Conservation (phyloP, 2,113 vertebrate genomes). For the Sitta europaea region DNA sequence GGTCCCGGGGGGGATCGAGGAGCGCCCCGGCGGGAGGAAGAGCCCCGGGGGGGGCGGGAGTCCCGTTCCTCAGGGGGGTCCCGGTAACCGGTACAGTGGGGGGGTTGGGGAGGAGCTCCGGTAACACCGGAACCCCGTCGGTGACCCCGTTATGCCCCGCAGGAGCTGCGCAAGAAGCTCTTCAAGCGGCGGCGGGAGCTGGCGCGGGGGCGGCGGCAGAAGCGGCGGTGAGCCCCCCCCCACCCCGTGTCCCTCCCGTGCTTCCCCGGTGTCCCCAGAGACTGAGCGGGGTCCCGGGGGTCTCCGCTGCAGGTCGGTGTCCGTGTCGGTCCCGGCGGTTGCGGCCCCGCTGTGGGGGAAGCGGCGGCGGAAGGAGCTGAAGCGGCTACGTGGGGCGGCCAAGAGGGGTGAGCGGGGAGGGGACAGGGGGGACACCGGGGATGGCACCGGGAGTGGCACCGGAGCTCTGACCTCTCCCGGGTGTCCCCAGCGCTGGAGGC, state of each 20-base stretch:
- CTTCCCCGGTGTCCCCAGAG: not conserved
- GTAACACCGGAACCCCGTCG: fast-evolving
- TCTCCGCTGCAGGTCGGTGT: not conserved
- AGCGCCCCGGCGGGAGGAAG: fast-evolving
- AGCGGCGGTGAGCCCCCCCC: not conserved
- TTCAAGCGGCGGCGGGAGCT: not conserved
- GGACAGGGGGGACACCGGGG: too few species aligned
- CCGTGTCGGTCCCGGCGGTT: not conserved
- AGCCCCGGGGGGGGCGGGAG: fast-evolving
- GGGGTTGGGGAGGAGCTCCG: not conserved
- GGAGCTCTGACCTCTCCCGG: not conserved
- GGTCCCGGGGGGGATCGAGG: fast-evolving
- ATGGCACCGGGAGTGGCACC: too few species aligned
- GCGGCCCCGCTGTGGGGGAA: not conserved
- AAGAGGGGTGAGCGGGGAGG: not conserved
- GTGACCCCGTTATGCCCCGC: not conserved
- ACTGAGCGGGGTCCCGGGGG: not conserved
- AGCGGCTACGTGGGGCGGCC: not conserved
- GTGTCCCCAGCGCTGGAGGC: not conserved
- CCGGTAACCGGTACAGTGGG: not conserved
- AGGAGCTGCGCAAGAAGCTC: not conserved
- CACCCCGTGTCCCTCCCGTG: not conserved
- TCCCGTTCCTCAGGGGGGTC: fast-evolving
- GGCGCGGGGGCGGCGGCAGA: not conserved
- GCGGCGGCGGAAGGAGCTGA: not conserved